A percentile compares a stretch with the other conserved stretches of the same genome.
phyloP scores from a whole-genome alignment of 2,797 vertebrate genomes.

The Alosa sapidissima region DNA sequence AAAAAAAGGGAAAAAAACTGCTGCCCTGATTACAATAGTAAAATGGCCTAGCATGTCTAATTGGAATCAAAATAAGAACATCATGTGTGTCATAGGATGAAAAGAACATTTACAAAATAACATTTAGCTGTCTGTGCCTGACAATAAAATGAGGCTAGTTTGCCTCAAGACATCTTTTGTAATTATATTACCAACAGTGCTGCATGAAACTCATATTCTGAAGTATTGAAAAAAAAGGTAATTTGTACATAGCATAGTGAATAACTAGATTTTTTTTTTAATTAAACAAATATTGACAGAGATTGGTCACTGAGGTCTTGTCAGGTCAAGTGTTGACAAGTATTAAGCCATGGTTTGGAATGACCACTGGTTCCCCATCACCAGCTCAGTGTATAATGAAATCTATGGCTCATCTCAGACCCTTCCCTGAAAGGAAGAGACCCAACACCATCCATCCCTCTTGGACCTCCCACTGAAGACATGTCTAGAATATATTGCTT shows the following conservation, averaged over 20 bases:
- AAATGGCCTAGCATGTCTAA: neutral
- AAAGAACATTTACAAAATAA: neutral
- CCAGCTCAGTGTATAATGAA: too few relatives aligned
- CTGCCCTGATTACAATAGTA: neutral
- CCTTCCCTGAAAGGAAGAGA: too few relatives aligned
- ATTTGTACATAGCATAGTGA: neutral
- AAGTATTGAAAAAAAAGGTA: neutral
- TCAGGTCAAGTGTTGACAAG: too few relatives aligned
- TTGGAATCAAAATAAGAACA: neutral
- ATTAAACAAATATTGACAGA: too few relatives aligned
- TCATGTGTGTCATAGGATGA: neutral
- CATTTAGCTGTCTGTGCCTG: neutral
- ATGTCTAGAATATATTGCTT: neutral
- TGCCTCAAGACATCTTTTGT: neutral
- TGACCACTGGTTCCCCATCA: too few relatives aligned
- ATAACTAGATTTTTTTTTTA: too few relatives aligned
- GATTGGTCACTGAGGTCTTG: too few relatives aligned
- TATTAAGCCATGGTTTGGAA: too few relatives aligned
- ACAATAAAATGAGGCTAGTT: neutral
- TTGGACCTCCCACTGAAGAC: too few relatives aligned
- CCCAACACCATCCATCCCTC: too few relatives aligned
- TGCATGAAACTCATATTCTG: neutral
- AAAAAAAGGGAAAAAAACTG: neutral
- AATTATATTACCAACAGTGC: neutral
- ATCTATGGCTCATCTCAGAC: too few relatives aligned